These are phyloP conservation scores for Crossoptilon crossoptilon DNA, from an alignment of 2,797 vertebrate genomes.

Conservation along the genomic window DNA sequence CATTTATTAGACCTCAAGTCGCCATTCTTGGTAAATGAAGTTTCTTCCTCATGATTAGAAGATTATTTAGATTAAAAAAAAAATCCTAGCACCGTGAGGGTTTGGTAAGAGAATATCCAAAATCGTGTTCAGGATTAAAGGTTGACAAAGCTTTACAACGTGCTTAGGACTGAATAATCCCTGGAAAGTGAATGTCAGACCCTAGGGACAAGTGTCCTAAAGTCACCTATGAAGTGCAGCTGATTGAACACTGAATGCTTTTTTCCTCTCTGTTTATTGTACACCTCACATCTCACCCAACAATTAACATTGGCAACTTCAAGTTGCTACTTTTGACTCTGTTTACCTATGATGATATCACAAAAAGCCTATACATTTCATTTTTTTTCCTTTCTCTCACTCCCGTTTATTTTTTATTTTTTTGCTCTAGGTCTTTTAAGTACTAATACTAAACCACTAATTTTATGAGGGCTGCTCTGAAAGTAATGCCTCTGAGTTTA, in stretches of 20 bases:
- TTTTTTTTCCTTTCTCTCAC: neutral
- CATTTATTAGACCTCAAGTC: neutral
- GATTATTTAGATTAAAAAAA: neutral
- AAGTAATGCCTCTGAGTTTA: no score
- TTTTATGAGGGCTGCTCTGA: neutral
- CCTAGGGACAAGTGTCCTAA: neutral
- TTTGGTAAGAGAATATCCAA: slow-evolving; percentile 1
- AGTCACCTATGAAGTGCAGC: neutral
- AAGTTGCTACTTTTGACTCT: slow-evolving; percentile 60
- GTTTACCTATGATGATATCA: slow-evolving; percentile 72
- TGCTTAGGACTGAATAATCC: neutral
- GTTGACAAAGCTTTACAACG: neutral
- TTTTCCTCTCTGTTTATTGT: neutral
- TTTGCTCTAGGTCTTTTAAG: slow-evolving; percentile 50
- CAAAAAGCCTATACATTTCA: slow-evolving; percentile 31
- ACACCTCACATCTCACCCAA: slow-evolving; percentile 43
- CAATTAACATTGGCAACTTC: slow-evolving; percentile 67
- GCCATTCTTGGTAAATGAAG: neutral
- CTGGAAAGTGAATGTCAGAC: neutral
- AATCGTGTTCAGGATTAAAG: neutral
- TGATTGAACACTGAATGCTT: neutral
- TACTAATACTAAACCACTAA: slow-evolving; percentile 69
- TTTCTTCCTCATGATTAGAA: neutral
- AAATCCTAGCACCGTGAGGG: neutral
- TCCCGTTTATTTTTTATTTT: neutral